Evolutionary conservation across 2,888 invertebrate species (phyloP).

Genomic region (Microdon myrmicae): DNA sequence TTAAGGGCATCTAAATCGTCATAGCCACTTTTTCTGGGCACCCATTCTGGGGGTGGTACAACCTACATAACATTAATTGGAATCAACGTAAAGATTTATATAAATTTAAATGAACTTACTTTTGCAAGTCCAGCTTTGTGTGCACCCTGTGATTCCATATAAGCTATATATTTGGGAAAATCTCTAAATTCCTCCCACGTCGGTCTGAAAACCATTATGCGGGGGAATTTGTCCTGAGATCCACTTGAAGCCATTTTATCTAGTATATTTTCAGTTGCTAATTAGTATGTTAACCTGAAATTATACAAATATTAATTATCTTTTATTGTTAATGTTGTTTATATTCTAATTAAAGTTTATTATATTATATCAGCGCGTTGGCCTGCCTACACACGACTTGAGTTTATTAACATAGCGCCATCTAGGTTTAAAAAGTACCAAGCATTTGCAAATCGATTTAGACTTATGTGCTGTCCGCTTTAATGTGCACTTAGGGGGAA

Average conservation of each 20-base stretch:
- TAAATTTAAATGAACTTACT: constrained; percentile 68
- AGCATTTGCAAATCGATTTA: too few relatives aligned
- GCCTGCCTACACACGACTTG: too few relatives aligned
- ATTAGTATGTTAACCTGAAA: too few relatives aligned
- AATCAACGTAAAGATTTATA: constrained; percentile 1
- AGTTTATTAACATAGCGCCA: too few relatives aligned
- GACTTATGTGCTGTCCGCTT: too few relatives aligned
- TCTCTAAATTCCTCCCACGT: constrained; percentile 97
- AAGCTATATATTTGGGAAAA: constrained; percentile 88
- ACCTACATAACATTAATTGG: constrained; percentile 71
- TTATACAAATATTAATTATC: too few relatives aligned
- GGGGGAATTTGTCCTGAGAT: constrained; percentile 53
- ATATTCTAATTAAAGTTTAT: too few relatives aligned
- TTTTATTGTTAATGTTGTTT: too few relatives aligned
- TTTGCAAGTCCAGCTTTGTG: constrained; percentile 96
- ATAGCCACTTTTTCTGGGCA: constrained; percentile 87
- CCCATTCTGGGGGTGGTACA: constrained; percentile 96
- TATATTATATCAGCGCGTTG: too few relatives aligned
- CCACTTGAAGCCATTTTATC: constrained; percentile 34
- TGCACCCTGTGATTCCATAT: constrained; percentile 93
- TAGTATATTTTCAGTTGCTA: too few relatives aligned
- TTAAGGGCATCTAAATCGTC: constrained; percentile 82
- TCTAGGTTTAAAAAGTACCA: too few relatives aligned
- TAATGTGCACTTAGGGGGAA: too few relatives aligned
- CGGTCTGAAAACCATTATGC: constrained; percentile 80